Evolutionary conservation across 2,888 invertebrate genomes (phyloP).

Genomic region (Allygus modestus): DNA sequence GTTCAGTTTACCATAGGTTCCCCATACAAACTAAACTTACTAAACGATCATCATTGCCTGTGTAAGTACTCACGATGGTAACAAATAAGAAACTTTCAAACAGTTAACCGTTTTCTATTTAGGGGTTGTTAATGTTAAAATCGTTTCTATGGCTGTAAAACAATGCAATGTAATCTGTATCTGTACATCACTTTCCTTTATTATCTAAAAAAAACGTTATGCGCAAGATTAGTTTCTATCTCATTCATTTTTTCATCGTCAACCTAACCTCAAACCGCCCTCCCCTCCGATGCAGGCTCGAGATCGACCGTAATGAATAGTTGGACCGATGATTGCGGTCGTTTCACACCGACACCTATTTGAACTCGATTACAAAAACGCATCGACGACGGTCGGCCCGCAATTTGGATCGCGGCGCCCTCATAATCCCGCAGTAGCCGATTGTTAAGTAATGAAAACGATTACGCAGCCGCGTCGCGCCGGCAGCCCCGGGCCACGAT

Average conservation of each 20-base stretch:
- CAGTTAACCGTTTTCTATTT: too few species aligned
- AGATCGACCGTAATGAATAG: slow-evolving; percentile 30
- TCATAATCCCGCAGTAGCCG: slow-evolving; percentile 33
- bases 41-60: too few species aligned
- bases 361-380: slow-evolving; percentile 32
- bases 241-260: background rate
- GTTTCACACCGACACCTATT: slow-evolving; percentile 36
- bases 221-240: background rate
- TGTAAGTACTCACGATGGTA: too few species aligned
- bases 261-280: background rate
- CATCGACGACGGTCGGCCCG: slow-evolving; percentile 27
- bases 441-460: slow-evolving; percentile 53
- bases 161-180: too few species aligned
- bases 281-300: background rate
- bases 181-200: too few species aligned
- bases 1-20: too few species aligned
- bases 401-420: slow-evolving; percentile 48
- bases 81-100: too few species aligned
- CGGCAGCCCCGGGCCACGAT: slow-evolving; percentile 5
- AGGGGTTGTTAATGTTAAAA: too few species aligned
- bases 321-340: slow-evolving; percentile 35
- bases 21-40: too few species aligned
- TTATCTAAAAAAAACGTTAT: too few species aligned
- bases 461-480: slow-evolving; percentile 21
- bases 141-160: too few species aligned